Conservation (phyloP, 1,140 invertebrate genomes). For the Triops cancriformis region DNA sequence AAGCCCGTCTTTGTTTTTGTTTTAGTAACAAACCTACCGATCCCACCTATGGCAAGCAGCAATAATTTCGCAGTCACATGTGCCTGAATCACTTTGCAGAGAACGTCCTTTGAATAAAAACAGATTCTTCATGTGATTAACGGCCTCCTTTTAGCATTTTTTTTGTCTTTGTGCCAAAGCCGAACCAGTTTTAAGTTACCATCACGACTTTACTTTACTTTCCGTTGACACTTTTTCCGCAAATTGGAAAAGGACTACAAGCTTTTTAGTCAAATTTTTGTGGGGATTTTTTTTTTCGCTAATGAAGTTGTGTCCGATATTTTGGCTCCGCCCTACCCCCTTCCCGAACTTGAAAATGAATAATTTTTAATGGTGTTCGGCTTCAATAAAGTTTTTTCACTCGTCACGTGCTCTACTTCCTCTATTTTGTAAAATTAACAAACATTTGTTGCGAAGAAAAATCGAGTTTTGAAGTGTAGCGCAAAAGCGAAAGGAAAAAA, state of each 20-base stretch:
- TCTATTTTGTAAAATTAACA: background rate
- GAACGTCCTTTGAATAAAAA: no score
- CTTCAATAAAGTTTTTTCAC: conserved; percentile 1
- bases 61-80: background rate
- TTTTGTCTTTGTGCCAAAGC: background rate
- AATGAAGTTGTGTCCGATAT: background rate
- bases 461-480: background rate
- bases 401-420: background rate
- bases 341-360: background rate
- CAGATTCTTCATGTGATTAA: background rate
- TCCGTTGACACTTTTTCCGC: no score
- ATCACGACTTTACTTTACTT: no score
- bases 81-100: no score
- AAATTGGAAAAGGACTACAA: no score
- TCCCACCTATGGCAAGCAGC: conserved; percentile 27
- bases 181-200: background rate
- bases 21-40: conserved; percentile 31
- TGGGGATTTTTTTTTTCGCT: background rate
- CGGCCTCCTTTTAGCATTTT: background rate
- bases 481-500: background rate
- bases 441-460: background rate
- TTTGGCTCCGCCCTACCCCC: background rate
- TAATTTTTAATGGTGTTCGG: background rate
- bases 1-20: conserved; percentile 26
- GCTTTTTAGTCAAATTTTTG: no score